These are phyloP conservation scores for Drosophila willistoni DNA, from an alignment of 1,140 invertebrate species.

Conservation along the genomic window DNA sequence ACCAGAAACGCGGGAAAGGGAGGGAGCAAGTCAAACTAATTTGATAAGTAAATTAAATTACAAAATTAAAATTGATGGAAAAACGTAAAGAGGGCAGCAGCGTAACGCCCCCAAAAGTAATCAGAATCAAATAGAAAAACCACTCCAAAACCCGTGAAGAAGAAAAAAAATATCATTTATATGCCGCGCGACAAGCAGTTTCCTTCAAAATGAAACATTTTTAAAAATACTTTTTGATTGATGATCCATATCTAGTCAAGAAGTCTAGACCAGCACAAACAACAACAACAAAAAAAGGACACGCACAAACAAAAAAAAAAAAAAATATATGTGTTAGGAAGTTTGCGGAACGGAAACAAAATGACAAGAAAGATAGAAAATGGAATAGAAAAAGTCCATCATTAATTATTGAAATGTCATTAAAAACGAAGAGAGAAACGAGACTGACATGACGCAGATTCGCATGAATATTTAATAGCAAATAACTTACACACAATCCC, in stretches of 20 bases:
- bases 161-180: slow-evolving; percentile 67
- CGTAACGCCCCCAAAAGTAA: slow-evolving; percentile 58
- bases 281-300: slow-evolving; percentile 49
- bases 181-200: slow-evolving; percentile 74
- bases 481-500: slow-evolving; percentile 39
- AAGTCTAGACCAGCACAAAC: slow-evolving; percentile 51
- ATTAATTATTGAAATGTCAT: slow-evolving; percentile 82
- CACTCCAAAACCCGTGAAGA: slow-evolving; percentile 12
- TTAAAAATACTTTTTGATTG: slow-evolving; percentile 75
- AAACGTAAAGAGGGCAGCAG: slow-evolving; percentile 15
- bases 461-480: slow-evolving; percentile 79
- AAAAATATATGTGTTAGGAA: slow-evolving; percentile 4
- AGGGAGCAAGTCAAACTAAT: slow-evolving; percentile 49
- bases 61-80: slow-evolving; percentile 68
- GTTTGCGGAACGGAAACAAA: slow-evolving; percentile 35
- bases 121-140: slow-evolving; percentile 44
- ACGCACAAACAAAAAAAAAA: slow-evolving; percentile 55
- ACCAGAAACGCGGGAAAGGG: neutral
- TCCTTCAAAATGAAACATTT: slow-evolving; percentile 62
- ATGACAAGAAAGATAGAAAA: slow-evolving; percentile 26
- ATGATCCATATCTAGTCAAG: slow-evolving; percentile 60
- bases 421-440: slow-evolving; percentile 64
- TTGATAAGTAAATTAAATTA: slow-evolving; percentile 22
- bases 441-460: slow-evolving; percentile 68
- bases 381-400: slow-evolving; percentile 47